Base-by-base conservation (phyloP, 2,888 invertebrate genomes). In the Lepidonotus clava region DNA sequence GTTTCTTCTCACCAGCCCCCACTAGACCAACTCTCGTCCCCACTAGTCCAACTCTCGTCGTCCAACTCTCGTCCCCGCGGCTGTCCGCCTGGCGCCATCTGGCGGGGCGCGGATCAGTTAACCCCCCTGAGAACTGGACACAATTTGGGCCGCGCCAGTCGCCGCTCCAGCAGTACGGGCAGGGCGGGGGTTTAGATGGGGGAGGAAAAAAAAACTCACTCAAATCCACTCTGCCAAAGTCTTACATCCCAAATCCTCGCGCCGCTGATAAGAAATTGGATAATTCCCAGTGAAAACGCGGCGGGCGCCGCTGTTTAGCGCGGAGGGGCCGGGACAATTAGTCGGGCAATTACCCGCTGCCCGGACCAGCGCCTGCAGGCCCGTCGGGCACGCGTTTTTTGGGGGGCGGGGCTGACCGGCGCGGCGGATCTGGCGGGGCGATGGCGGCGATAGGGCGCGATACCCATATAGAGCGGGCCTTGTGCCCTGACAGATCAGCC, bases 211-310 rank as follows among this genome's bases (percentile, higher is more conserved):
- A 76, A 76, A 76, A 38, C 36, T 34, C 36, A 34, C 6, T 76
- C 76, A 76, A 76, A 76, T 76, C 76, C 76, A 76, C 76, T 76
- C 40, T 18, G 76, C 76, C 76, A 76, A 28, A 76, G 76, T 76
- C 76, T 76, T 76, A 76, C 76, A 76, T 36, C 21, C 34, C 21
- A 76, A 76, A 40, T 76, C 76, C 76, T 36, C 18, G 38, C 14
- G 38, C 76, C 40, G 24, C 76, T 76, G 76, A 76, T 76, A 76
- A 76, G 76, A 40, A 21, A 76, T 76, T 24, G 76, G 76, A 76
- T 76, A 76, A 76, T 76, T 76, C 76, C 76, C 76, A 76, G 21
- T 76, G 76, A 76, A 76, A 76, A 76, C 24, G 76, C 76, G 36
- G 6, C 4, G 76, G 36, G 38, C 38, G 76, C 76, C 21, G 76